phyloP scores from a whole-genome alignment of 2,113 vertebrate genomes.

The Macaca mulatta region DNA sequence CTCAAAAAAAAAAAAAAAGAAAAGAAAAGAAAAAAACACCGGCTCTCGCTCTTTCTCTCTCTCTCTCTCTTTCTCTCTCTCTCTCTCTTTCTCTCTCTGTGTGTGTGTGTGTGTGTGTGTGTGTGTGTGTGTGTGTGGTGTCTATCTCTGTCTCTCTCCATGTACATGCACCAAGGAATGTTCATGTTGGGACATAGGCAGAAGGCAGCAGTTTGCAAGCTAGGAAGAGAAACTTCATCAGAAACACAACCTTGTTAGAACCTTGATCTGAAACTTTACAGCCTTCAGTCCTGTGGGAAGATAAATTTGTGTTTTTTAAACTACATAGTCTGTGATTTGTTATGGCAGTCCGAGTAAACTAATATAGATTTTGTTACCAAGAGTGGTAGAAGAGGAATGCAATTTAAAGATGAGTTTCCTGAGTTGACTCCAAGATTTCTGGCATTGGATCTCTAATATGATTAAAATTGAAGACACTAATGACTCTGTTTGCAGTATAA shows the following conservation, averaged over 20 bases:
- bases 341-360: neutral
- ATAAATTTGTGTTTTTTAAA: neutral
- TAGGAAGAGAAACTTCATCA: neutral
- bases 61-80: too few relatives aligned
- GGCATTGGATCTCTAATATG: neutral
- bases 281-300: neutral
- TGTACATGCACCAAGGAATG: too few relatives aligned
- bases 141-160: neutral
- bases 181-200: too few relatives aligned
- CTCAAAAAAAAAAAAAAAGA: too few relatives aligned
- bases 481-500: neutral
- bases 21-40: too few relatives aligned
- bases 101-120: too few relatives aligned
- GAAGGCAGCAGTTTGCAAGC: neutral
- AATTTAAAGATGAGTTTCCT: neutral
- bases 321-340: neutral
- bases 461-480: neutral
- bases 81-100: accelerated
- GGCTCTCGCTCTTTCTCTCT: accelerated
- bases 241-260: neutral
- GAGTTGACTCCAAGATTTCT: neutral
- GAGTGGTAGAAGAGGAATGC: neutral
- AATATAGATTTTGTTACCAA: neutral
- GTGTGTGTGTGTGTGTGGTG: too few relatives aligned
- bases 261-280: neutral